phyloP scores from a whole-genome alignment of 2,113 vertebrate species.

The Benthochromis sp. region DNA sequence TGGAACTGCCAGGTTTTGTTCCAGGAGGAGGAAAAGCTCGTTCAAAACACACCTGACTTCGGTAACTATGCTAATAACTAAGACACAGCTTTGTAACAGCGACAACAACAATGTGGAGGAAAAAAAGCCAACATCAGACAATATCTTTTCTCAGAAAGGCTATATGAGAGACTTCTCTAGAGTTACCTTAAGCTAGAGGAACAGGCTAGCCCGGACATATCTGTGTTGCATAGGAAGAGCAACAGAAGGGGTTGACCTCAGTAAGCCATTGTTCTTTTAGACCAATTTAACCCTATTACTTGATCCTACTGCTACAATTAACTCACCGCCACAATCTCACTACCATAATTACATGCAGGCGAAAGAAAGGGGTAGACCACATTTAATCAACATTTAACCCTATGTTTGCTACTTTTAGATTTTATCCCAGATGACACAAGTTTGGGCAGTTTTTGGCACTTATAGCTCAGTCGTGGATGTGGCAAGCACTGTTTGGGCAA shows the following conservation, averaged over 20 bases:
- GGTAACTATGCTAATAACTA: background rate
- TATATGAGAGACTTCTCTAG: background rate
- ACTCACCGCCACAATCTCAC: background rate
- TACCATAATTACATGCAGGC: background rate
- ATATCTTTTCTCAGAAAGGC: background rate
- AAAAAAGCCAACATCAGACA: background rate
- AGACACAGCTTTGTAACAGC: background rate
- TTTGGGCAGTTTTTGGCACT: background rate
- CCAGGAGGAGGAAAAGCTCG: background rate
- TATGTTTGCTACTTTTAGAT: background rate
- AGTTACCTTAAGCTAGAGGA: background rate
- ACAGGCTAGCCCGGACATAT: background rate
- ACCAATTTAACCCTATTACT: background rate
- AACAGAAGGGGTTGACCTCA: background rate
- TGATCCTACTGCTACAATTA: background rate
- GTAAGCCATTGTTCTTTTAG: background rate
- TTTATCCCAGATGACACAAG: background rate
- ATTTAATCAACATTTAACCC: background rate
- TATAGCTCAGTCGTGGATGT: background rate
- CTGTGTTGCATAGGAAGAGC: background rate
- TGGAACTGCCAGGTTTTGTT: background rate
- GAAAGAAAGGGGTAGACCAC: background rate
- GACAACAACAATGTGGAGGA: background rate
- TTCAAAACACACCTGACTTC: fast-evolving
- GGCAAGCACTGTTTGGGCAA: background rate